A percentile compares a stretch with the other conserved stretches of the same genome.
phyloP scores from a whole-genome alignment of 2,888 invertebrate species.

The Brachylomia viminalis region DNA sequence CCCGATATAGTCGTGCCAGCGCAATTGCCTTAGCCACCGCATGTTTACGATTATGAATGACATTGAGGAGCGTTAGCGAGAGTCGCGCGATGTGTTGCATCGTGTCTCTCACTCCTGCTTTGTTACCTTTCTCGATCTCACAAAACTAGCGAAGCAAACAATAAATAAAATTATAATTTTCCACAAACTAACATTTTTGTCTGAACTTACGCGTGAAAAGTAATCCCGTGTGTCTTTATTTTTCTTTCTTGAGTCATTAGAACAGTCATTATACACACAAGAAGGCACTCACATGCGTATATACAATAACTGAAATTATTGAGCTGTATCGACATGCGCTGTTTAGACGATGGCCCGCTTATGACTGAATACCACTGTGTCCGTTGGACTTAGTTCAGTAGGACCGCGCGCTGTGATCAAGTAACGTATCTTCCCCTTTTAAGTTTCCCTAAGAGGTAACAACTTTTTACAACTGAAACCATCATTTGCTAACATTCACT shows the following conservation, averaged over 20 bases:
- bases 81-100: background rate
- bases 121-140: background rate
- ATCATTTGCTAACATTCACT: background rate
- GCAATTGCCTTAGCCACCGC: background rate
- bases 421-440: background rate
- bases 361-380: no score
- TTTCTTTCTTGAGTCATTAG: background rate
- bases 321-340: no score
- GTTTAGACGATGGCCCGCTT: no score
- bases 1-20: background rate
- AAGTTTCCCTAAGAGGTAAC: background rate
- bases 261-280: background rate
- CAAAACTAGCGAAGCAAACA: background rate
- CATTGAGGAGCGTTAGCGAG: background rate
- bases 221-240: background rate
- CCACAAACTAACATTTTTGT: background rate
- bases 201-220: background rate
- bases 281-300: background rate
- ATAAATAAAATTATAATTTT: background rate
- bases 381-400: no score
- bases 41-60: background rate
- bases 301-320: background rate
- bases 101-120: background rate
- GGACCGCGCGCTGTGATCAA: no score
- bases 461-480: background rate